Evolutionary conservation across 2,888 invertebrate species (phyloP).

Genomic region (Sarcophaga carnaria): DNA sequence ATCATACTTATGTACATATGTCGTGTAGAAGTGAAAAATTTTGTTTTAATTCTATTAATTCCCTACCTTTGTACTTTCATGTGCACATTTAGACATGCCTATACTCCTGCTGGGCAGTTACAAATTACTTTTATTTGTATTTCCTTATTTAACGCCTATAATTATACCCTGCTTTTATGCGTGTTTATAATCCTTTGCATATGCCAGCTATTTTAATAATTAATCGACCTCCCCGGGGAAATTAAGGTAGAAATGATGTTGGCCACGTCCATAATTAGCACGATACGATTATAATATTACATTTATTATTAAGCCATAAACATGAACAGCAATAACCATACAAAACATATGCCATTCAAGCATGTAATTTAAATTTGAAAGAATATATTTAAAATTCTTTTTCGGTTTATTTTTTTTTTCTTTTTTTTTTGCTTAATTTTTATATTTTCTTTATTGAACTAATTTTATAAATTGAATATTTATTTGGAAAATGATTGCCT

Average conservation of each 20-base stretch:
- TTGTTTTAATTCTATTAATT: background rate
- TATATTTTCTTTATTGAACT: background rate
- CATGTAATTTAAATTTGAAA: no score
- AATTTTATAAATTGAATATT: constrained; percentile 22
- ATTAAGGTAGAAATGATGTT: constrained; percentile 43
- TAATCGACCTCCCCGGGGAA: constrained; percentile 56
- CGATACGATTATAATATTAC: background rate
- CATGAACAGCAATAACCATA: no score
- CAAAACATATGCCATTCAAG: no score
- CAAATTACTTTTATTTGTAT: constrained; percentile 1
- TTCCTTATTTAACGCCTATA: background rate
- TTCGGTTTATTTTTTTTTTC: constrained; percentile 1
- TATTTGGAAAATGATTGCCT: background rate
- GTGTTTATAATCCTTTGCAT: constrained; percentile 55
- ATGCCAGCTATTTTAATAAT: constrained; percentile 40
- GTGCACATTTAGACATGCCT: background rate
- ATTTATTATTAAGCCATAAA: background rate
- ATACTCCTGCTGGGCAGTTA: background rate
- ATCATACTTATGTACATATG: no score
- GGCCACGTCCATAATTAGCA: constrained; percentile 44
- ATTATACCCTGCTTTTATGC: constrained; percentile 28
- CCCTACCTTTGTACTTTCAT: background rate
- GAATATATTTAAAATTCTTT: background rate
- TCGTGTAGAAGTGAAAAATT: background rate
- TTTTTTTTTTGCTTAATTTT: constrained; percentile 24